Conservation (phyloP, 2,797 vertebrate species). For the Trichosurus vulpecula region DNA sequence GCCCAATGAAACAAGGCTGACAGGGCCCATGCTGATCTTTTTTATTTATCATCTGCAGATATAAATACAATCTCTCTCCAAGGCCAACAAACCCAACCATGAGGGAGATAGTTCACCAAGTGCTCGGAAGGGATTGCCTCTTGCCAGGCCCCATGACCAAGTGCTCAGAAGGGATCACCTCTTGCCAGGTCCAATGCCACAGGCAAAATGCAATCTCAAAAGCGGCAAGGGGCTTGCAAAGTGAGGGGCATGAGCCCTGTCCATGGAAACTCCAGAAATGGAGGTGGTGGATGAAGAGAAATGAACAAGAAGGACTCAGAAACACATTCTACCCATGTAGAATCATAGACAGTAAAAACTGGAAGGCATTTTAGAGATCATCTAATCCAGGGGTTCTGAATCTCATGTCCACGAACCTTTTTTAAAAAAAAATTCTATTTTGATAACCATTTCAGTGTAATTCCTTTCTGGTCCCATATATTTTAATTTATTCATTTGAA, state of each 20-base stretch:
- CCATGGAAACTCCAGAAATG: neutral
- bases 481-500: neutral
- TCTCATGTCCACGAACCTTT: neutral
- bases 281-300: neutral
- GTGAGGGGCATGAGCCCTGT: neutral
- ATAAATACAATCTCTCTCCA: neutral
- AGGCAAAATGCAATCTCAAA: neutral
- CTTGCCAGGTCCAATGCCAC: neutral
- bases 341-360: neutral
- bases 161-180: neutral
- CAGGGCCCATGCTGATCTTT: neutral
- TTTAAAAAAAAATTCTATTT: neutral
- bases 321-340: neutral
- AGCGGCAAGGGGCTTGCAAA: neutral
- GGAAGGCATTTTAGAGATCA: neutral
- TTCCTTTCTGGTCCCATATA: neutral
- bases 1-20: conserved; percentile 51
- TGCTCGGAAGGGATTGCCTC: neutral
- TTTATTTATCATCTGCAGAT: conserved; percentile 32
- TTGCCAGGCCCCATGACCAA: neutral
- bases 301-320: no score
- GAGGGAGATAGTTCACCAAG: neutral
- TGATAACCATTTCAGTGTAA: neutral
- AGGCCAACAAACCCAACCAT: neutral
- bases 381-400: neutral